These are phyloP conservation scores for Belonocnema kinseyi DNA, from an alignment of 1,140 invertebrate genomes.

Conservation along the genomic window DNA sequence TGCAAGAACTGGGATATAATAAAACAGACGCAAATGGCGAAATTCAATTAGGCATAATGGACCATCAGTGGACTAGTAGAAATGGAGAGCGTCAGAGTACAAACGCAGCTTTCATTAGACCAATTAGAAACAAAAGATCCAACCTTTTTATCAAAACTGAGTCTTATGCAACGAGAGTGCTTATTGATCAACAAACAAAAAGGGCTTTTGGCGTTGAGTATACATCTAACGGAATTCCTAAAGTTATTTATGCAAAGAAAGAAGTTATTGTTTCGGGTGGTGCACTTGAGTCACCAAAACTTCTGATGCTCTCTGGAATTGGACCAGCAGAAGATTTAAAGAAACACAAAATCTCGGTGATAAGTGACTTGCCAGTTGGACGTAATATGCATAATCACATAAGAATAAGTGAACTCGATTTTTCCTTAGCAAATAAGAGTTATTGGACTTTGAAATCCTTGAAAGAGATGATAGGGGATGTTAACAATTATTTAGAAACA, in stretches of 20 bases:
- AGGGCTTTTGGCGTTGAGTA: slow-evolving; percentile 83
- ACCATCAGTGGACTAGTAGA: slow-evolving; percentile 77
- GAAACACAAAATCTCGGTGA: slow-evolving; percentile 72
- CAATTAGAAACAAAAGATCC: slow-evolving; percentile 79
- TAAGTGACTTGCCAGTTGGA: slow-evolving; percentile 82
- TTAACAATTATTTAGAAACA: slow-evolving; percentile 70
- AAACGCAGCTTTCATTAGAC: slow-evolving; percentile 84
- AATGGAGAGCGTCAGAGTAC: slow-evolving; percentile 83
- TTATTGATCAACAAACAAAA: slow-evolving; percentile 84
- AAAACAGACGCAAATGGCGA: slow-evolving; percentile 67
- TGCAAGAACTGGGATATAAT: slow-evolving; percentile 71
- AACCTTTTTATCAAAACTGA: slow-evolving; percentile 85
- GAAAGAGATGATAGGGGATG: slow-evolving; percentile 75
- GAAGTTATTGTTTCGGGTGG: slow-evolving; percentile 82
- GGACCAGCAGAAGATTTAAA: slow-evolving; percentile 76
- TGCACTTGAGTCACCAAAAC: slow-evolving; percentile 77
- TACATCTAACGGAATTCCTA: slow-evolving; percentile 69
- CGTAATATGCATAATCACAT: slow-evolving; percentile 83
- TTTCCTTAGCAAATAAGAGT: slow-evolving; percentile 74
- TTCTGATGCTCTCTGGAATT: slow-evolving; percentile 79
- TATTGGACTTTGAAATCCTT: slow-evolving; percentile 65
- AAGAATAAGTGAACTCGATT: slow-evolving; percentile 77
- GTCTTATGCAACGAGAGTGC: slow-evolving; percentile 82
- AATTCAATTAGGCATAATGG: slow-evolving; percentile 78
- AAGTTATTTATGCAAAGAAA: slow-evolving; percentile 76